Conservation (phyloP, 2,113 vertebrate species). For the Cyrtonyx montezumae region DNA sequence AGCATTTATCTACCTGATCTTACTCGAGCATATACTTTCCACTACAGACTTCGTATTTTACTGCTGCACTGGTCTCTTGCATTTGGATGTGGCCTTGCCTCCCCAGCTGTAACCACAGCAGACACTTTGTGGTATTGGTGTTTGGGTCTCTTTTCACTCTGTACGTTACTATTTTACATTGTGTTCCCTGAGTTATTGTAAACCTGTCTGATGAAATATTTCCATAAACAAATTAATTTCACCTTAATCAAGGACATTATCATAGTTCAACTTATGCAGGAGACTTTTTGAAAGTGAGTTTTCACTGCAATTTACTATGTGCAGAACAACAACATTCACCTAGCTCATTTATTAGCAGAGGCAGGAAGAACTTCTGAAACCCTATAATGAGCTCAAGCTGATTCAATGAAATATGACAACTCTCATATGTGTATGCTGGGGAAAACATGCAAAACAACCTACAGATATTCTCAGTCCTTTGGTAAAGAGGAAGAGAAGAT, state of each 20-base stretch:
- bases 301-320: background rate
- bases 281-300: background rate
- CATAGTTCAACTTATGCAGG: background rate
- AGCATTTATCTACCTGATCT: background rate
- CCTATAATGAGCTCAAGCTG: background rate
- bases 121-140: background rate
- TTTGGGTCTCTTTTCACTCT: background rate
- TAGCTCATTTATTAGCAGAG: background rate
- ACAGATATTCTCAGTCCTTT: background rate
- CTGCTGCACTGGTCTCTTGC: background rate
- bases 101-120: background rate
- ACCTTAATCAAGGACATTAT: background rate
- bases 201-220: background rate
- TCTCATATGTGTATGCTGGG: background rate
- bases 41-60: background rate
- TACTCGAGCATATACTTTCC: background rate
- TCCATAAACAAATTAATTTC: background rate
- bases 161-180: fast-evolving
- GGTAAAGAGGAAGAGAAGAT: background rate
- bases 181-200: background rate
- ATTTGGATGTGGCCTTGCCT: background rate
- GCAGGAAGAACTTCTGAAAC: background rate
- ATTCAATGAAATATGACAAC: background rate
- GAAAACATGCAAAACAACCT: slow-evolving; percentile 33
- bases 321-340: background rate